Base-by-base conservation (phyloP, 2,888 invertebrate species). In the Drosophila emarginata region DNA sequence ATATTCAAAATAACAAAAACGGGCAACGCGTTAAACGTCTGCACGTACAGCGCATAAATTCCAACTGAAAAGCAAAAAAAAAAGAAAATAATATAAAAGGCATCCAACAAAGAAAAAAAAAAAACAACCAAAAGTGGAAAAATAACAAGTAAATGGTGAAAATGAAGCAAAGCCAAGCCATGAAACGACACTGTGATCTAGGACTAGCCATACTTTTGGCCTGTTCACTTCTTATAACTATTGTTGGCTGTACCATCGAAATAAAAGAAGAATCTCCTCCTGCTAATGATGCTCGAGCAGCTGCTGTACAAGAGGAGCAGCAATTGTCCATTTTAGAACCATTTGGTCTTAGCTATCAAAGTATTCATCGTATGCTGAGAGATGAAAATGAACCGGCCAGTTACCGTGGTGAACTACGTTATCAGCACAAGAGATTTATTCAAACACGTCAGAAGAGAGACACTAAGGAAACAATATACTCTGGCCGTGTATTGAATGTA, bases 331-430 rank as follows among this genome's bases (percentile, higher is more conserved):
- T 21, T 26, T 53, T 45, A 23, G 62, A 88, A 28, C 78, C 74
- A 7, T 72, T 52, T 14, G 74, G 90, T 53, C 84, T 91, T 14
- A 89, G 89, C 23, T 89, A 88, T 50, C 90, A 89, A 40, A 90
- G 88, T 12, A 90, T 91, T 64, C 92, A 91, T 51, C 89, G 91
- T 45, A 90, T 91, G 67, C 68, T 91, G 39, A 80, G 91, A 54
- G 91, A 91, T 65, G 91, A 91, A 59, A 87, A 91, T 62, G 91
- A 89, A 39, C 87, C 91, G 7, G 72, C 70, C n/a, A 83, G 81
- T 64, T 89, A 87, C 61, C 80, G 89, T 2, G 76, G 80, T 11
- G 89, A 90, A 21, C 39, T 86, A 70, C 85, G 88, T 6, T 90
- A 87, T 72, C 85, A 89, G 56, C 87, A 83, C 12, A 88, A 82